Conservation (phyloP, 1,140 invertebrate species). For the Aphelenchoides besseyi region DNA sequence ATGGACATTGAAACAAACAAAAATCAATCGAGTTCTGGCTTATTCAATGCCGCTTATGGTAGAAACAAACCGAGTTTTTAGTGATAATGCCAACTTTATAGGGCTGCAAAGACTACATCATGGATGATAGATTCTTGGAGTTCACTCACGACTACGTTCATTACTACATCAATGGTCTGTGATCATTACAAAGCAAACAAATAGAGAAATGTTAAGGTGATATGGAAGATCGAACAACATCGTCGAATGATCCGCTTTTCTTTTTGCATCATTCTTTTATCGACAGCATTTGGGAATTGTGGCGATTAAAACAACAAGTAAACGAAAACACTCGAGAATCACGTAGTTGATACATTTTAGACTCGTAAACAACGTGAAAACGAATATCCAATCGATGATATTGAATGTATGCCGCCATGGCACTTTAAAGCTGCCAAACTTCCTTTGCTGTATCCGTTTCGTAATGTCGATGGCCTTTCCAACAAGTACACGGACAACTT, state of each 20-base stretch:
- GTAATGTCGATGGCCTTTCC: constrained; percentile 56
- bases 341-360: constrained; percentile 41
- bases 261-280: constrained; percentile 63
- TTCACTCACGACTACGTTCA: constrained; percentile 57
- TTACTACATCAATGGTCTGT: constrained; percentile 38
- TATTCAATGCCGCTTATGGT: constrained; percentile 33
- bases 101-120: constrained; percentile 34
- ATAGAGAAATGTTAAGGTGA: too few relatives aligned
- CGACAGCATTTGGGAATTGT: constrained; percentile 62
- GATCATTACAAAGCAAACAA: too few relatives aligned
- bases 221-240: constrained; percentile 57
- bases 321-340: constrained; percentile 35
- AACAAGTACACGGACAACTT: constrained; percentile 61
- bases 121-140: constrained; percentile 56
- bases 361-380: constrained; percentile 44
- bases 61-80: background rate
- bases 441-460: constrained; percentile 41
- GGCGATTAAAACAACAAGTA: constrained; percentile 55
- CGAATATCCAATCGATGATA: constrained; percentile 49
- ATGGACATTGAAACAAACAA: constrained; percentile 46
- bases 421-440: constrained; percentile 36
- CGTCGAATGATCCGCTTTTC: constrained; percentile 63
- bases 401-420: constrained; percentile 47
- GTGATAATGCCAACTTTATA: background rate
- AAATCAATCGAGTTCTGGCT: constrained; percentile 43